Evolutionary conservation across 2,888 invertebrate species (phyloP).

Genomic region (Helleia helle): DNA sequence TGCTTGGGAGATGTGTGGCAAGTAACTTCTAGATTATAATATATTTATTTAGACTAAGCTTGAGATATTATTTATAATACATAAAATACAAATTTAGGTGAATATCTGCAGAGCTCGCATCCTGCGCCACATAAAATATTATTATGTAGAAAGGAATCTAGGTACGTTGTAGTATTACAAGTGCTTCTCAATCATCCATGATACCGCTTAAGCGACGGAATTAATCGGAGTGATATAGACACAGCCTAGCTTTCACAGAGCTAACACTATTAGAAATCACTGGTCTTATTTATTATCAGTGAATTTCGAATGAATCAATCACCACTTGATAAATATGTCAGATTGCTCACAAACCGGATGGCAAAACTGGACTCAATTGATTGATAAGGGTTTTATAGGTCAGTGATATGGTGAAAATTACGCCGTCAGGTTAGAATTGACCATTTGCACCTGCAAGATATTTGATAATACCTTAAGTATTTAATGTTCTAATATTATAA

Average conservation of each 20-base stretch:
- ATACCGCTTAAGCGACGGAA: background rate
- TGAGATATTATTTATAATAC: too few species aligned
- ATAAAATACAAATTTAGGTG: too few species aligned
- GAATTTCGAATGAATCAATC: slow-evolving; percentile 14
- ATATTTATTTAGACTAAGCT: too few species aligned
- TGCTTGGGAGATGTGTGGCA: too few species aligned
- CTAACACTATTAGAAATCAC: slow-evolving; percentile 2
- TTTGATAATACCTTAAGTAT: too few species aligned
- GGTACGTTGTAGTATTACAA: too few species aligned
- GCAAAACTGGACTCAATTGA: slow-evolving; percentile 15
- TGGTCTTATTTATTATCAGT: slow-evolving; percentile 6
- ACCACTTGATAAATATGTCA: slow-evolving; percentile 12
- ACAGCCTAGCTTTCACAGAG: slow-evolving; percentile 1
- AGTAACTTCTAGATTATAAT: too few species aligned
- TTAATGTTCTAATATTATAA: too few species aligned
- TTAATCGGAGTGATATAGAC: background rate
- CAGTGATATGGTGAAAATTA: slow-evolving; percentile 12
- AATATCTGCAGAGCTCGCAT: too few species aligned
- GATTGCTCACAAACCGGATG: slow-evolving; percentile 13
- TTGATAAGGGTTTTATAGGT: slow-evolving; percentile 15
- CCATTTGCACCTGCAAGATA: slow-evolving; percentile 3
- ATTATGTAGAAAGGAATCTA: too few species aligned
- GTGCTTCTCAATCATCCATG: background rate
- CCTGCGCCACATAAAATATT: too few species aligned
- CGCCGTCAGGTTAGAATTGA: background rate